Evolutionary conservation across 2,113 vertebrate species (phyloP), one percentile per base, ranked within the genome.

Genomic region (Leptocoma aspasia): DNA sequence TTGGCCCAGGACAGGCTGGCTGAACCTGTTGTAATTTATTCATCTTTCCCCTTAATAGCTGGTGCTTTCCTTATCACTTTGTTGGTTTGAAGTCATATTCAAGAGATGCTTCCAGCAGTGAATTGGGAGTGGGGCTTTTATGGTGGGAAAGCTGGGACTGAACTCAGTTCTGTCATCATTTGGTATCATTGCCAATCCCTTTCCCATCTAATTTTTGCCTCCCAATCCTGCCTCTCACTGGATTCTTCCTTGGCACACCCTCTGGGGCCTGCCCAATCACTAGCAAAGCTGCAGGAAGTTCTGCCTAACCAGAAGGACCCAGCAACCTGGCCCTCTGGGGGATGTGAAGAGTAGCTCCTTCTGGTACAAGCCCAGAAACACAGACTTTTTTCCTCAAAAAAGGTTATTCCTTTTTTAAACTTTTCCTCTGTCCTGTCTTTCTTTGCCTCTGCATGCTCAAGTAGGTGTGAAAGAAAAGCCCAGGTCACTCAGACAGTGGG

Each of bases 51-150:
- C 54, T 45, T 87, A 70, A 8, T 26, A 45, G 77, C 39, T 69
- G 89, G 86, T 90, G 78, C 92, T 91, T 93, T 81, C 44, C 50
- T 60, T 82, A 60, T 45, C 19, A 72, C 33, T 49, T 82, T 59
- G 15, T 56, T 39, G 41, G 39, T 79, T 63, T 35, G 65, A 90
- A 49, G 42, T 41, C 23, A 42, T 54, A 88, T 28, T 35, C 49
- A 77, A 86, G 63, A 69, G 82, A 90, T 66, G 70, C 65, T 80
- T 92, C 92, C 86, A 94, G 91, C 73, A 94, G 82, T 61, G 75
- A 95, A 84, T 84, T 94, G 91, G 91, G 90, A 92, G 63, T 81
- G 27, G 13, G 60, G 26, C 22, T 89, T 91, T 86, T 91, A 45
- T 0, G 3, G 22, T 82, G 65, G 81, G 86, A 73, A 87, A 92